Conservation (phyloP, 2,888 invertebrate species). For the Pemphredon lugubris region DNA sequence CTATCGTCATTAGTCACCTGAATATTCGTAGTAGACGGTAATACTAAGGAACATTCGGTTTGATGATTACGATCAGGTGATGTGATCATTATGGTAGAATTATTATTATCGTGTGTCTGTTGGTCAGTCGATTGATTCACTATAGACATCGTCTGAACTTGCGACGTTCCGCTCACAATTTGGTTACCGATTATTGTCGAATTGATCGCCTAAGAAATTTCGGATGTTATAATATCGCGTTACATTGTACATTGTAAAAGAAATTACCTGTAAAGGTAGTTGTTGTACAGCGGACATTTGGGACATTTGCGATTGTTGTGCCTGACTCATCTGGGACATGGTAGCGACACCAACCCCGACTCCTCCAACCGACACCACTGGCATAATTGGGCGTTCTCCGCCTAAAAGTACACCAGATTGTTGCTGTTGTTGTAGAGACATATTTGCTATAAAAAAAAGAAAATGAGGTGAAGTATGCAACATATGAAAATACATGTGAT, state of each 20-base stretch:
- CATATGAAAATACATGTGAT: background rate
- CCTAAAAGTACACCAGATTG: slow-evolving; percentile 76
- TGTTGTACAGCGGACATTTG: slow-evolving; percentile 72
- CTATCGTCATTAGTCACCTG: slow-evolving; percentile 62
- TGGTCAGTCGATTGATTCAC: slow-evolving; percentile 69
- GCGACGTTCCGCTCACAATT: slow-evolving; percentile 72
- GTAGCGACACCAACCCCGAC: slow-evolving; percentile 77
- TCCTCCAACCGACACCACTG: slow-evolving; percentile 85
- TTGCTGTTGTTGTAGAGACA: slow-evolving; percentile 82
- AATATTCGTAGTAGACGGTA: slow-evolving; percentile 65
- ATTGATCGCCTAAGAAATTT: slow-evolving; percentile 67
- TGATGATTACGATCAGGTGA: slow-evolving; percentile 69
- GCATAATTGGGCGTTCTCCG: slow-evolving; percentile 84
- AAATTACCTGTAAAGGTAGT: slow-evolving; percentile 69
- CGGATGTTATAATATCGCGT: background rate
- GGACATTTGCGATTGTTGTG: slow-evolving; percentile 71
- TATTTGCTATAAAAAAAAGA: slow-evolving; percentile 80
- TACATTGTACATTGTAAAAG: background rate
- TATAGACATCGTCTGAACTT: slow-evolving; percentile 75
- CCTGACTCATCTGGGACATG: slow-evolving; percentile 75
- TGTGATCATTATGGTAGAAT: slow-evolving; percentile 58
- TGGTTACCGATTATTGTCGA: slow-evolving; percentile 77
- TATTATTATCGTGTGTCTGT: slow-evolving; percentile 62
- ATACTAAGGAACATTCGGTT: slow-evolving; percentile 71
- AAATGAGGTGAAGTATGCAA: slow-evolving; percentile 1